These are phyloP conservation scores for Tiliqua scincoides DNA, from an alignment of 2,113 vertebrate species.

Conservation along the genomic window DNA sequence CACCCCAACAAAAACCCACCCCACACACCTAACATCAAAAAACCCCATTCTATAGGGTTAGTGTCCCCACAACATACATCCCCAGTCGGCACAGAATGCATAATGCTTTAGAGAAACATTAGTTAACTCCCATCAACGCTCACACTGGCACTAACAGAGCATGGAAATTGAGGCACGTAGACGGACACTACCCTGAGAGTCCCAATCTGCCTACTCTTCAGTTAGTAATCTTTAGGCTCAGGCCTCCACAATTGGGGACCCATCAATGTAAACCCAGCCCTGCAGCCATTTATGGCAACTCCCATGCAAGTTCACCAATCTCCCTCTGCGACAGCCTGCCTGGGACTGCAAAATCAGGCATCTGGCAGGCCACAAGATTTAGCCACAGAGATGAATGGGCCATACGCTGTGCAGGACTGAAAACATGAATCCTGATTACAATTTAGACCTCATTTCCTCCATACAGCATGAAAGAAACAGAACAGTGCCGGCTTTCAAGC, in stretches of 20 bases:
- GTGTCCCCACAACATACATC: neutral
- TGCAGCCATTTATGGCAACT: too few relatives aligned
- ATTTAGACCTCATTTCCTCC: neutral
- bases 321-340: neutral
- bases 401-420: neutral
- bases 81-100: neutral
- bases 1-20: neutral
- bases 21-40: neutral
- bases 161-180: neutral
- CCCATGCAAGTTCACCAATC: neutral
- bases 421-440: neutral
- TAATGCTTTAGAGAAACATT: neutral
- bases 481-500: neutral
- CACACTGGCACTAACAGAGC: neutral
- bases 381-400: too few relatives aligned
- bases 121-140: too few relatives aligned
- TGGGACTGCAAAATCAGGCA: too few relatives aligned
- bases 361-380: neutral
- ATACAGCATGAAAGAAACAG: neutral
- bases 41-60: neutral
- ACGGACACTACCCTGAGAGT: neutral
- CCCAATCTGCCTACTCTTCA: neutral
- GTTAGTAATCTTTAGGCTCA: neutral
- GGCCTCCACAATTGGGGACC: neutral
- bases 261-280: neutral